Evolutionary conservation across 2,888 invertebrate genomes (phyloP).

Genomic region (Anthrax anthrax): DNA sequence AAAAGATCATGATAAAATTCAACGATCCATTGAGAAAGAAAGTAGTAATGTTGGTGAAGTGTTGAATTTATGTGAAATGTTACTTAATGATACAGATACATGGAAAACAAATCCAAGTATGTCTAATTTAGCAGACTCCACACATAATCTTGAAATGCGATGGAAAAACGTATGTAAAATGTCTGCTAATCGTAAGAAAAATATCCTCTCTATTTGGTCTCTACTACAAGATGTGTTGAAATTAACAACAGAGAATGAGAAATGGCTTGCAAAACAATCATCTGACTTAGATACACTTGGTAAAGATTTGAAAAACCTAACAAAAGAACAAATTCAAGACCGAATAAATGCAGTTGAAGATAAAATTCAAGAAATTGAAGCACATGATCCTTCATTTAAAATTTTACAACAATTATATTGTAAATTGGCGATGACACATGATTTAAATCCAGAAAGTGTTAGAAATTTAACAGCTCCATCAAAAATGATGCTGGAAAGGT

Average conservation of each 20-base stretch:
- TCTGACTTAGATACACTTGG: conserved; percentile 44
- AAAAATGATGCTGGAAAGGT: conserved; percentile 44
- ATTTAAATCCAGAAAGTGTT: conserved; percentile 53
- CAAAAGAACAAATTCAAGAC: conserved; percentile 44
- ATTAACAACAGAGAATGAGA: conserved; percentile 41
- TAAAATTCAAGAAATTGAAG: conserved; percentile 41
- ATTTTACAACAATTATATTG: conserved; percentile 55
- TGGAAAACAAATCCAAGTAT: conserved; percentile 58
- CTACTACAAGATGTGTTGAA: conserved; percentile 43
- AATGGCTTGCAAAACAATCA: conserved; percentile 50
- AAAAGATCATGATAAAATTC: conserved; percentile 56
- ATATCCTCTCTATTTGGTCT: conserved; percentile 47
- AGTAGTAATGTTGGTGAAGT: conserved; percentile 65
- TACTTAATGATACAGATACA: conserved; percentile 58
- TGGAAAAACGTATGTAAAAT: conserved; percentile 65
- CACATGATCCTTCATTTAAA: conserved; percentile 40
- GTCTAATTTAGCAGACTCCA: conserved; percentile 48
- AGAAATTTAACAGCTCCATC: conserved; percentile 46
- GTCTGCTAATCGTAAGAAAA: conserved; percentile 55
- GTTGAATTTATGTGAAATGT: conserved; percentile 61
- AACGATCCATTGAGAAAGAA: conserved; percentile 60
- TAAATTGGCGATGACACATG: conserved; percentile 49
- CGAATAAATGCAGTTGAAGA: conserved; percentile 41
- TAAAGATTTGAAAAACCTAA: conserved; percentile 39
- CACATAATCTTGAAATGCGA: conserved; percentile 58